Conservation (phyloP, 1,140 invertebrate species). For the Tribolium castaneum region DNA sequence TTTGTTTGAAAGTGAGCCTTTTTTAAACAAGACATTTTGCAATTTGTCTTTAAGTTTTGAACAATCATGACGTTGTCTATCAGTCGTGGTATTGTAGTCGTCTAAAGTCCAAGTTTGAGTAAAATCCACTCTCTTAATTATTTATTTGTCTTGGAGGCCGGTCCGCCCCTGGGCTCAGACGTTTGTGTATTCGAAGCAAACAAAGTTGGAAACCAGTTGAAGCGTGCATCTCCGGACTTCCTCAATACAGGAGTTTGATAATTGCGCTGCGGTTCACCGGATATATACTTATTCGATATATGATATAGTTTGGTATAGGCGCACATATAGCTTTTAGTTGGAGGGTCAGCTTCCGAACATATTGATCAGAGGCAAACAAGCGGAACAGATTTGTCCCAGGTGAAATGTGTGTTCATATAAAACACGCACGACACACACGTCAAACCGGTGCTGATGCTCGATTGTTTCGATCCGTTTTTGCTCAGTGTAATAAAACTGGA, state of each 20-base stretch:
- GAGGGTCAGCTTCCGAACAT: conserved; percentile 4
- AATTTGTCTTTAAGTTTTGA: background rate
- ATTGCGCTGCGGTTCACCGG: conserved; percentile 2
- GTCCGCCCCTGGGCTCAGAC: background rate
- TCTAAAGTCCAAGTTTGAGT: background rate
- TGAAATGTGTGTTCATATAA: conserved; percentile 27
- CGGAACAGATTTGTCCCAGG: conserved; percentile 34
- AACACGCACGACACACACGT: conserved; percentile 29
- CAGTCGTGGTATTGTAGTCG: background rate
- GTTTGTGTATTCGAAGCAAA: conserved; percentile 22
- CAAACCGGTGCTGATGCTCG: background rate
- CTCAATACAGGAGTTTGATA: conserved; percentile 30
- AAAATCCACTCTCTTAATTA: background rate
- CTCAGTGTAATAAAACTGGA: background rate
- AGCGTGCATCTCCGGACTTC: conserved; percentile 28
- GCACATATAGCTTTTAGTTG: background rate
- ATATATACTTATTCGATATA: conserved; percentile 10
- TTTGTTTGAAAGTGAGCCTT: no score
- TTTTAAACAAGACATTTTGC: no score
- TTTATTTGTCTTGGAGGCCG: background rate
- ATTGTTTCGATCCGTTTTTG: background rate
- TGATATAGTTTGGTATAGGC: background rate
- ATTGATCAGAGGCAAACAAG: conserved; percentile 23
- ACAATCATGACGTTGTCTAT: background rate
- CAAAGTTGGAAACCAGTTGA: conserved; percentile 28